Evolutionary conservation across 1,140 invertebrate genomes (phyloP), one percentile per base, ranked within the genome.

Genomic region (Ganaspis sp.): DNA sequence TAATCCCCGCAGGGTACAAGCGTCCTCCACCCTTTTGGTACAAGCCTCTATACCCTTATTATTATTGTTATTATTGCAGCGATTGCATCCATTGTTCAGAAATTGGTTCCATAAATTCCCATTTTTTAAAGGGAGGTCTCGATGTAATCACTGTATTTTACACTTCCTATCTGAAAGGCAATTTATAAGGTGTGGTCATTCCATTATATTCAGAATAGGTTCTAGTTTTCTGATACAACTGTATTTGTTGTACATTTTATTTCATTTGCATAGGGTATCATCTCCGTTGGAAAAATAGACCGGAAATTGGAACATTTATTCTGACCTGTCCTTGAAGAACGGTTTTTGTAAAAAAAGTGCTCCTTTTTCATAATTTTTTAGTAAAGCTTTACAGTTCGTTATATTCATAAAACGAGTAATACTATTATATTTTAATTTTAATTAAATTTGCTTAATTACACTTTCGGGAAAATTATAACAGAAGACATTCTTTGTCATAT

Each of bases 1-100:
- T 88, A 88, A 87, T 88, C 85, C 82, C 83, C 83, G 58, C 58
- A 73, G 78, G 70, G 77, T 37, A 79, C 75, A 58, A 40, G 38
- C 21, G 23, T 73, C 26, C 58, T 29, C 15, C 58, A 26, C 58
- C 58, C 58, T 64, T 64, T n/a, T 4, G 23, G 12, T 64, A 64
- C 58, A 64, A 64, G 26, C 58, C 23, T 64, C 23, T 75, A 71
- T 69, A 40, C 72, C 69, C 74, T 79, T 64, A 45, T 64, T 64
- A 64, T 64, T 64, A 29, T 64, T 64, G 75, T 79, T 79, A 79
- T 74, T 77, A 81, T 74, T 23, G 72, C 64, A 49, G 69, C 49
- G 74, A 70, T 83, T 77, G 69, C 69, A 34, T 58, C 75, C 73
- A 75, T 19, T 70, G 69, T 70, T 75, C 74, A 42, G 17, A 69